Base-by-base conservation (phyloP, 2,113 vertebrate species). In the Prochilodus magdalenae region DNA sequence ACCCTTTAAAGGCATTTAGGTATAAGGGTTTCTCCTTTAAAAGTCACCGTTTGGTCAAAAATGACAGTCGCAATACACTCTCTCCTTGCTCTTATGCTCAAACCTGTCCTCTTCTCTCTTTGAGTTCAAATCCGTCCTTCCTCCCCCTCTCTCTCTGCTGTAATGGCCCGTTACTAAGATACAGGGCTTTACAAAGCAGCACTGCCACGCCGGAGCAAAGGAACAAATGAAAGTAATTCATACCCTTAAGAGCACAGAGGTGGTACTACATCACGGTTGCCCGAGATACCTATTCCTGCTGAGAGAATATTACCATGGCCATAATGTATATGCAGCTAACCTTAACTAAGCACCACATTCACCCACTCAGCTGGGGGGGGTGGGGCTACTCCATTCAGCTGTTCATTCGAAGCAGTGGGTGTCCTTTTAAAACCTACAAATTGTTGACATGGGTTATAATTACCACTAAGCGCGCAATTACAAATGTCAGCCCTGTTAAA, bases 291-390 rank as follows among this genome's bases (percentile, higher is more conserved):
- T 60, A 65, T 69, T 75, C 79, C 62, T 62, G 62, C 75, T 65
- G 71, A 51, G 67, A 80, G 66, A 44, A 73, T 60, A 73, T 59
- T 44, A 74, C 71, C 65, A 67, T 51, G 63, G 5, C 60, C 66
- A 59, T 57, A 81, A 70, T 30, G 7, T 49, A 65, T 51, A 24
- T 47, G 80, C 51, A 44, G 63, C 73, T 44, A 69, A n/a, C 30
- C 49, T 73, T 51, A 90, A 93, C 91, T 93, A 92, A 91, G 92
- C 81, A 91, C 73, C 87, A 5, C 40, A 22, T 49, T 70, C 47
- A 18, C 63, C 29, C 65, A 36, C 29, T 11, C 14, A 40, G 22
- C 66, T 60, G 3, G 0, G 47, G 16, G 79, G 55, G 40, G 57
- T 29, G 26, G 57, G 30, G 11, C 40, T 44, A 8, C 40, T 44